Base-by-base conservation (phyloP, 2,888 invertebrate genomes). In the Tuta absoluta region DNA sequence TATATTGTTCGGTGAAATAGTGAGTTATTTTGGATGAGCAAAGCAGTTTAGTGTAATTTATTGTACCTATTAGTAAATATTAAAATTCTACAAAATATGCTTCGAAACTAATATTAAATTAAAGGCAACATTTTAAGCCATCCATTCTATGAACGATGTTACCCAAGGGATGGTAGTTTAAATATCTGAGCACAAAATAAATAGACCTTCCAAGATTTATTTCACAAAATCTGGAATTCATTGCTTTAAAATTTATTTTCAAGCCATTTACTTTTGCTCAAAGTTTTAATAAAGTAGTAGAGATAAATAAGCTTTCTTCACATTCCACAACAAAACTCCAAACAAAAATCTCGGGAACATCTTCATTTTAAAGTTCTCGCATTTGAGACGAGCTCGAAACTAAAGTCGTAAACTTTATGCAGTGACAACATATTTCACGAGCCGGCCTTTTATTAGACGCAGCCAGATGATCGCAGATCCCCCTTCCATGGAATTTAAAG, bases 401-500 rank as follows among this genome's bases (percentile, higher is more conserved):
- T 87, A 85, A 85, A 86, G 77, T 85, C 88, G 82, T 91, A 90
- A 91, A 90, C 76, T 89, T 90, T 87, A 88, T 87, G 84, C 87
- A 87, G 87, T 88, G 90, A 89, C 89, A 85, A 90, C 89, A 91
- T 89, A 90, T 90, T 89, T 89, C 82, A 85, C 79, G 77, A 85
- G 85, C 73, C 75, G 73, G 84, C 82, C 81, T 87, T 89, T 88
- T 90, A 90, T 90, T 89, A 87, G 84, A 86, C 80, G 78, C 70
- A 78, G 83, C 77, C 78, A 84, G 86, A 89, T 88, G 88, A 88
- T 88, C 86, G 82, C 71, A 63, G 81, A 75, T 85, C 84, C 77
- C 70, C 72, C 66, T 64, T 64, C 33, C 45, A 57, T 33, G 65
- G 81, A 85, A 80, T 87, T 87, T 86, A 84, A 87, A 88, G 84